Evolutionary conservation across 2,797 vertebrate species (phyloP), one percentile per base, ranked within the genome.

Genomic region (Pagetopsis macropterus): DNA sequence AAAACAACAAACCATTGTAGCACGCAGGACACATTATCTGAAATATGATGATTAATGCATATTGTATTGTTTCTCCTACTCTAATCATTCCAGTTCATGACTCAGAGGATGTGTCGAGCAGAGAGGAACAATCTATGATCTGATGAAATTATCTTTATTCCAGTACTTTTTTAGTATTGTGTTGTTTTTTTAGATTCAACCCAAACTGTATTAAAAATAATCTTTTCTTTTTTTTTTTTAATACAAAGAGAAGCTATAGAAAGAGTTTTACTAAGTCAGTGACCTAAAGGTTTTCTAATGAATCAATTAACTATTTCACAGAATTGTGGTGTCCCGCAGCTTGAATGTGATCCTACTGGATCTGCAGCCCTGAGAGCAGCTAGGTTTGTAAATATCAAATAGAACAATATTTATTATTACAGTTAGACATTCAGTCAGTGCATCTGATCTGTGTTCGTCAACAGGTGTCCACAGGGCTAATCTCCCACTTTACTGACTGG

Each of bases 391-490:
- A 6, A 12, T 31, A 40, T 31, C 2, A 43, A 44, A 17, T 15
- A 6, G 37, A 8, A 17, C n/a, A 4, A 11, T 37, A 40, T 37
- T 2, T 37, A 37, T 37, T 37, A 37, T 37, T 9, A 9, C 33
- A 37, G 33, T 37, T 37, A 37, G 33, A 7, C 33, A 37, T 37
- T 37, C 19, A 15, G 14, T 62, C 49, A 9, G 21, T 51, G 56
- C 58, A 69, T 58, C 37, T 52, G 37, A 37, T 13, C n/a, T 17
- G 19, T 54, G 69, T 78, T 10, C 21, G 64, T 87, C 89, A 85
- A 92, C 89, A 89, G 80, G 86, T 91, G 89, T 64, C 51, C 49
- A 62, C 2, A 72, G 74, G 37, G 70, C 21, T 52, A 48, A 56
- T 70, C 41, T 41, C 57, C 72, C 77, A 9, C 67, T 56, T 17